Percentiles rank a stretch among this genome's conserved stretches.
These are phyloP conservation scores for Trichonephila clavipes DNA, from an alignment of 1,140 invertebrate species.

Conservation along the genomic window DNA sequence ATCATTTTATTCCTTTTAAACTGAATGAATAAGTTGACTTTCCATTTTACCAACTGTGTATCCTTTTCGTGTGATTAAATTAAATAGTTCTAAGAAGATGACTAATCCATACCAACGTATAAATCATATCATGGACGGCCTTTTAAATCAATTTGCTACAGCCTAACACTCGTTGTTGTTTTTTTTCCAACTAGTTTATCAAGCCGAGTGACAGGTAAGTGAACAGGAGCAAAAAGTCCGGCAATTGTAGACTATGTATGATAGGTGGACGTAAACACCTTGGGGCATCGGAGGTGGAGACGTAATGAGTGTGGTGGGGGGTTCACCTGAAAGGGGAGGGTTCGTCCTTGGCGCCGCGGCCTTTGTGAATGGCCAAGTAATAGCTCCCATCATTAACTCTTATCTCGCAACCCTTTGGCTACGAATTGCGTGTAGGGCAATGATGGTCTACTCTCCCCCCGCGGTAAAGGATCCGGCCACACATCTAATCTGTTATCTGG, in stretches of 20 bases:
- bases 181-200: not conserved
- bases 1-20: too few species aligned
- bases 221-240: not conserved
- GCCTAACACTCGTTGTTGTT: not conserved
- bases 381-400: constrained; percentile 74
- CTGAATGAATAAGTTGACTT: too few species aligned
- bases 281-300: constrained; percentile 5
- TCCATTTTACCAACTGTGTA: too few species aligned
- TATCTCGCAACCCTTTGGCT: constrained; percentile 76
- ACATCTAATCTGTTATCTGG: constrained; percentile 71
- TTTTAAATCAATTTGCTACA: constrained; percentile 28
- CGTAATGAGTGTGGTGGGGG: not conserved
- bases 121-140: not conserved
- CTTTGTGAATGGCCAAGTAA: constrained; percentile 73
- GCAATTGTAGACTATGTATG: constrained; percentile 40
- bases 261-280: constrained; percentile 28
- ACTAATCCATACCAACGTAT: not conserved
- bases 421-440: constrained; percentile 64
- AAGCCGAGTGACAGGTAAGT: not conserved
- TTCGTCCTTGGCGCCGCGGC: constrained; percentile 73
- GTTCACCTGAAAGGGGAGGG: constrained; percentile 49
- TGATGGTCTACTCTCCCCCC: constrained; percentile 34
- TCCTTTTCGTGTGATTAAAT: too few species aligned
- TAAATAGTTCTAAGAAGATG: not conserved
- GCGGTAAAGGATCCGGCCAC: constrained; percentile 47